Conservation (phyloP, 2,113 vertebrate species). For the Platysteira castanea region DNA sequence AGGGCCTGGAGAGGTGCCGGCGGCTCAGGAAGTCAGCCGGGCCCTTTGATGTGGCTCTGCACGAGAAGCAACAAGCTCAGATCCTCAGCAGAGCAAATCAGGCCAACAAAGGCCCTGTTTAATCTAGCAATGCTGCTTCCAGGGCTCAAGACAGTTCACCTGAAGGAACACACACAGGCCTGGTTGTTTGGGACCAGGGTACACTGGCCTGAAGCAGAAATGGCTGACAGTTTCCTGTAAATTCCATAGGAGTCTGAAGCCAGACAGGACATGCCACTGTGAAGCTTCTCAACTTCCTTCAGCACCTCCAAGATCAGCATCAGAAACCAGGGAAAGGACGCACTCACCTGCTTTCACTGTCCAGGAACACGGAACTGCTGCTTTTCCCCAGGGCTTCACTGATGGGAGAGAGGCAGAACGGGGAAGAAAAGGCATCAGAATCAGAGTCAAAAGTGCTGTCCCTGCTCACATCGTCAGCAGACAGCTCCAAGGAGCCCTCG, state of each 20-base stretch:
- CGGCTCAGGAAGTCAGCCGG: not conserved
- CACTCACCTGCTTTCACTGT: conserved; percentile 85
- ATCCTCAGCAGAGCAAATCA: not conserved
- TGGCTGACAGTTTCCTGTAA: not conserved
- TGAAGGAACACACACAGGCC: not conserved
- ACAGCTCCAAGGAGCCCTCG: conserved; percentile 88
- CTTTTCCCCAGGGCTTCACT: conserved; percentile 87
- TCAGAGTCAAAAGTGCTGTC: conserved; percentile 93
- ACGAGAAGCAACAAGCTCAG: not conserved
- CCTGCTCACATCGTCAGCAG: conserved; percentile 86
- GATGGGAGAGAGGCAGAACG: conserved; percentile 93
- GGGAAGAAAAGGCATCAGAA: conserved; percentile 94
- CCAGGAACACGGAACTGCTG: conserved; percentile 86
- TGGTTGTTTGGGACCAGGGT: not conserved
- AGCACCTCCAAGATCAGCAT: not conserved
- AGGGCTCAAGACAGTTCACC: not conserved
- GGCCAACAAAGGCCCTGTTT: not conserved
- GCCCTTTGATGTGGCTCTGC: conserved; percentile 13
- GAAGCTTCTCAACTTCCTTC: not conserved
- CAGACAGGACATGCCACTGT: not conserved
- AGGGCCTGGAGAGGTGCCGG: not conserved
- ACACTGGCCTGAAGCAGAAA: not conserved
- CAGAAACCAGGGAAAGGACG: not conserved
- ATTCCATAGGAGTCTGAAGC: not conserved
- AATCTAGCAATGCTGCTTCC: not conserved